A percentile compares a stretch with the other conserved stretches of the same genome.
phyloP scores from a whole-genome alignment of 2,113 vertebrate species.

The Thunnus maccoyii region DNA sequence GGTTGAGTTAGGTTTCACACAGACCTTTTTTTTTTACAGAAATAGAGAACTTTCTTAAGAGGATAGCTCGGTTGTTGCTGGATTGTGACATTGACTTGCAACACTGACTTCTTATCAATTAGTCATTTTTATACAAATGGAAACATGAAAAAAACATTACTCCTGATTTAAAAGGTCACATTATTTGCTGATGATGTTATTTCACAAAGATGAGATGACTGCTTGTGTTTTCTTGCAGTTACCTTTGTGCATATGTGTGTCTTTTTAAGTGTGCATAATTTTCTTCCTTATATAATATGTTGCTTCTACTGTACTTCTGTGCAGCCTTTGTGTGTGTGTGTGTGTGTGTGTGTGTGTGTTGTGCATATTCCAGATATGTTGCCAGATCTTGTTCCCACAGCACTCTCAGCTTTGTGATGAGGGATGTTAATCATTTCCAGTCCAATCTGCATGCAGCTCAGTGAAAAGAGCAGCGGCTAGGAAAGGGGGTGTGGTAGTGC shows the following conservation, averaged over 20 bases:
- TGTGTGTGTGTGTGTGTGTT: constrained; percentile 2
- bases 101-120: background rate
- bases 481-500: constrained; percentile 79
- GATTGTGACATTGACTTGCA: background rate
- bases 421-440: constrained; percentile 72
- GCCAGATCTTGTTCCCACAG: constrained; percentile 69
- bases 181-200: constrained; percentile 30
- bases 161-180: constrained; percentile 8
- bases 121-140: background rate
- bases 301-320: background rate
- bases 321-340: constrained; percentile 13
- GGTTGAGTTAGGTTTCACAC: background rate
- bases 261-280: constrained; percentile 3
- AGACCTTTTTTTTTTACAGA: background rate
- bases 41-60: background rate
- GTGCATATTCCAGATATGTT: constrained; percentile 55
- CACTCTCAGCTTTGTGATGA: constrained; percentile 63
- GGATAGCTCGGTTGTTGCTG: background rate
- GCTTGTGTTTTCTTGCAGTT: background rate
- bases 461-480: constrained; percentile 56
- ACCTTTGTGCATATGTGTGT: background rate
- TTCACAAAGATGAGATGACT: background rate
- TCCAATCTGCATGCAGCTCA: constrained; percentile 65
- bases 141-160: background rate
- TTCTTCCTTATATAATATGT: constrained; percentile 1